Conservation (phyloP, 2,797 vertebrate genomes). For the Buceros bicornis region DNA sequence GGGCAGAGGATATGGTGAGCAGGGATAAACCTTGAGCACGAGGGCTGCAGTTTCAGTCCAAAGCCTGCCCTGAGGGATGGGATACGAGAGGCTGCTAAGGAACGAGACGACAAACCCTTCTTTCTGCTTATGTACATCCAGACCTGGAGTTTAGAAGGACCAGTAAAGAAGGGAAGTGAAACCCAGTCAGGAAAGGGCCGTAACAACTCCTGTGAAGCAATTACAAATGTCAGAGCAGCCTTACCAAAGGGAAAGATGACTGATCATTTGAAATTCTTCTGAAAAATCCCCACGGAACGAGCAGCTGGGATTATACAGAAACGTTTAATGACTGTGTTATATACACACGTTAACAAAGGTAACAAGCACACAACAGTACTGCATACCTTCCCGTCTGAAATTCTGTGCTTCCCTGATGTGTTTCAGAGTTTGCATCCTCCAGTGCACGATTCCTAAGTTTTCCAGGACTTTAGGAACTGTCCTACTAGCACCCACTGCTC, state of each 20-base stretch:
- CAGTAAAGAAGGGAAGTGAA: neutral
- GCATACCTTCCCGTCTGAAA: neutral
- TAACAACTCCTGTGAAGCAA: neutral
- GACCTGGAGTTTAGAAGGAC: neutral
- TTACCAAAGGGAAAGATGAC: neutral
- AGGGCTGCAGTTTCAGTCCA: neutral
- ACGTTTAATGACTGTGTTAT: neutral
- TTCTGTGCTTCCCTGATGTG: neutral
- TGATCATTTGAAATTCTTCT: neutral
- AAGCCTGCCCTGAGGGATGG: neutral
- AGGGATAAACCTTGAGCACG: neutral
- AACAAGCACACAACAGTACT: neutral
- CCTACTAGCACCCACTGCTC: neutral
- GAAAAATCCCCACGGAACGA: neutral
- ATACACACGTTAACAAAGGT: neutral
- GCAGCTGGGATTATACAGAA: neutral
- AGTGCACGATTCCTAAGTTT: neutral
- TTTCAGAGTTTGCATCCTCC: neutral
- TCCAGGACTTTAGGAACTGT: neutral
- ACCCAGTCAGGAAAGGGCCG: neutral
- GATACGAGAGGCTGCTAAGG: neutral
- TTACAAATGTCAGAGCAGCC: neutral
- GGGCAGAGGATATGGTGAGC: neutral
- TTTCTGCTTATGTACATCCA: neutral
- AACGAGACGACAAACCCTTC: neutral